These are phyloP conservation scores for Hyalella azteca DNA, from an alignment of 2,888 invertebrate species.

Conservation along the genomic window DNA sequence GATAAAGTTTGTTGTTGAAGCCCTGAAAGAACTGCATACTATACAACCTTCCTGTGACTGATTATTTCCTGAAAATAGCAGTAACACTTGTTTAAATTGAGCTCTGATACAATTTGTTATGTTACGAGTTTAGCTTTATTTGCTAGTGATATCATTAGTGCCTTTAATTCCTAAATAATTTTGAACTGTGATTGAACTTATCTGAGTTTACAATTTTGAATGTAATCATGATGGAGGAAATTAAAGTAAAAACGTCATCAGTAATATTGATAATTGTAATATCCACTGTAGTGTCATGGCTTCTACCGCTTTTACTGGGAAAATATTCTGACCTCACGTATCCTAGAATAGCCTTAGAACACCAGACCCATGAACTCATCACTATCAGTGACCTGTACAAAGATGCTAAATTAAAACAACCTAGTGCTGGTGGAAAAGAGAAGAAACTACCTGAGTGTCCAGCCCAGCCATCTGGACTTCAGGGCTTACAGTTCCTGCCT, in stretches of 20 bases:
- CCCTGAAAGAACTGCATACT: slow-evolving; percentile 70
- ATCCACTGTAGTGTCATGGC: slow-evolving; percentile 39
- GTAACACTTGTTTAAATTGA: too few relatives aligned
- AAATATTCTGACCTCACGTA: slow-evolving; percentile 49
- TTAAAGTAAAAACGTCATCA: too few relatives aligned
- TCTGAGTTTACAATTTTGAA: too few relatives aligned
- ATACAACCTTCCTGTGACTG: too few relatives aligned
- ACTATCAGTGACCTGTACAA: slow-evolving; percentile 5
- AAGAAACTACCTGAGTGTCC: background rate
- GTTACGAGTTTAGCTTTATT: too few relatives aligned
- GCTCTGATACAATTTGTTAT: too few relatives aligned
- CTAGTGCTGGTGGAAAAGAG: background rate
- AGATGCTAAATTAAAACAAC: background rate
- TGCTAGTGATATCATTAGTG: too few relatives aligned
- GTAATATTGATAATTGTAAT: background rate
- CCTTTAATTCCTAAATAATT: too few relatives aligned
- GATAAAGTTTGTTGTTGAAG: slow-evolving; percentile 78
- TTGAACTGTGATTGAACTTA: too few relatives aligned
- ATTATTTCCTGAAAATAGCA: too few relatives aligned
- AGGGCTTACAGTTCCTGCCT: background rate
- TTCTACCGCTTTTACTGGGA: slow-evolving; percentile 40
- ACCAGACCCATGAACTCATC: slow-evolving; percentile 48
- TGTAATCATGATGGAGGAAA: too few relatives aligned
- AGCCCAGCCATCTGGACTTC: background rate
- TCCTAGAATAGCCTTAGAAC: slow-evolving; percentile 41